phyloP scores from a whole-genome alignment of 2,888 invertebrate species.

The Drosophila gaucha region DNA sequence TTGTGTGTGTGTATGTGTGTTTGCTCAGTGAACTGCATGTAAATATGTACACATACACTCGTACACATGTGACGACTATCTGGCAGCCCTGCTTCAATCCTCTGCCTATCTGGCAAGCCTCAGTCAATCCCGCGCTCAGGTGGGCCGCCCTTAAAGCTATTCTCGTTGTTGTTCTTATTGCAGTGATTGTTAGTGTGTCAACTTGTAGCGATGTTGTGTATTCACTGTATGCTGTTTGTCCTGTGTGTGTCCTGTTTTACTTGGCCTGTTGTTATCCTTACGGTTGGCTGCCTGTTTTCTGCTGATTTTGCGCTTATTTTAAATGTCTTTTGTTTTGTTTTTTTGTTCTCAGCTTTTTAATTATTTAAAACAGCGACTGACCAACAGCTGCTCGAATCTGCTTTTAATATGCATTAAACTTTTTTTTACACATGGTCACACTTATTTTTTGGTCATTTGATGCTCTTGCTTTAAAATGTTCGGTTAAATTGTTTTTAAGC shows the following conservation, averaged over 20 bases:
- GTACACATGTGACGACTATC: conserved; percentile 49
- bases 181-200: conserved; percentile 58
- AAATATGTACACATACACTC: conserved; percentile 62
- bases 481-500: conserved; percentile 44
- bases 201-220: conserved; percentile 48
- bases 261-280: conserved; percentile 57
- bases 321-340: conserved; percentile 56
- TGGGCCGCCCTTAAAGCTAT: conserved; percentile 11
- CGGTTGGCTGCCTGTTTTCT: conserved; percentile 62
- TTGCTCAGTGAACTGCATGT: conserved; percentile 71
- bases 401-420: conserved; percentile 26
- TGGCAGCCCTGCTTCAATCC: conserved; percentile 23
- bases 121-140: conserved; percentile 20
- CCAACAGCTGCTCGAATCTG: conserved; percentile 24
- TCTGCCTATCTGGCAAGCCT: conserved; percentile 38
- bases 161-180: conserved; percentile 27
- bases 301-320: conserved; percentile 73
- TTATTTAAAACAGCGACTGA: conserved; percentile 54
- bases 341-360: conserved; percentile 44
- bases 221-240: conserved; percentile 1
- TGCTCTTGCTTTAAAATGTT: conserved; percentile 20
- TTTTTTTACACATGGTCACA: conserved; percentile 11
- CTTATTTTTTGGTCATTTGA: conserved; percentile 2
- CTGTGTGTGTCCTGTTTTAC: conserved; percentile 23
- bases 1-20: conserved; percentile 30